phyloP scores from a whole-genome alignment of 2,888 invertebrate genomes.

The Euzophera pinguis region DNA sequence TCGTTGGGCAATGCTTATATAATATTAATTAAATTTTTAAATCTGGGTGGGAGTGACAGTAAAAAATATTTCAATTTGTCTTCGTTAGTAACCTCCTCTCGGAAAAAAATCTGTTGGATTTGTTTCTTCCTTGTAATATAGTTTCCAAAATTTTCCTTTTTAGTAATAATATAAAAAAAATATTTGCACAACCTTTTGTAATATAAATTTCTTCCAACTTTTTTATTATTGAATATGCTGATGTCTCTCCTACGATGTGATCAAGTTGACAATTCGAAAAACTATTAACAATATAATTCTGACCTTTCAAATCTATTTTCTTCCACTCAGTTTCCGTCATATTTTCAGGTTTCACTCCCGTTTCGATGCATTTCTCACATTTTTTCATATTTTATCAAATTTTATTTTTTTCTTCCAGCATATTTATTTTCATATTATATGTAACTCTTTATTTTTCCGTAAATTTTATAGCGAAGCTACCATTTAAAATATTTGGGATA shows the following conservation, averaged over 20 bases:
- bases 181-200: not conserved
- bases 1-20: not conserved
- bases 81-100: not conserved
- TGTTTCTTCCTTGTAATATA: not conserved
- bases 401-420: too few species aligned
- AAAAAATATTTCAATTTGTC: not conserved
- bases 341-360: too few species aligned
- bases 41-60: not conserved
- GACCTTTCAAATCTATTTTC: slow-evolving; percentile 9
- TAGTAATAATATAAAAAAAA: not conserved
- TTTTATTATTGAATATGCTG: not conserved
- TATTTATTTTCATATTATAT: too few species aligned
- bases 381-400: too few species aligned
- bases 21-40: not conserved
- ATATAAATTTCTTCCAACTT: not conserved
- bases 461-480: too few species aligned
- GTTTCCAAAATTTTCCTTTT: not conserved
- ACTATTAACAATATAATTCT: not conserved
- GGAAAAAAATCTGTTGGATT: not conserved
- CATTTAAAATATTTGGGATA: too few species aligned
- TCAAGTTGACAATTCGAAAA: not conserved
- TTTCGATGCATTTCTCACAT: too few species aligned
- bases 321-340: too few species aligned
- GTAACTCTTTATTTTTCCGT: too few species aligned
- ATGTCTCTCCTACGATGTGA: not conserved